These are phyloP conservation scores for Ictalurus punctatus DNA, from an alignment of 2,113 vertebrate genomes.

Conservation along the genomic window DNA sequence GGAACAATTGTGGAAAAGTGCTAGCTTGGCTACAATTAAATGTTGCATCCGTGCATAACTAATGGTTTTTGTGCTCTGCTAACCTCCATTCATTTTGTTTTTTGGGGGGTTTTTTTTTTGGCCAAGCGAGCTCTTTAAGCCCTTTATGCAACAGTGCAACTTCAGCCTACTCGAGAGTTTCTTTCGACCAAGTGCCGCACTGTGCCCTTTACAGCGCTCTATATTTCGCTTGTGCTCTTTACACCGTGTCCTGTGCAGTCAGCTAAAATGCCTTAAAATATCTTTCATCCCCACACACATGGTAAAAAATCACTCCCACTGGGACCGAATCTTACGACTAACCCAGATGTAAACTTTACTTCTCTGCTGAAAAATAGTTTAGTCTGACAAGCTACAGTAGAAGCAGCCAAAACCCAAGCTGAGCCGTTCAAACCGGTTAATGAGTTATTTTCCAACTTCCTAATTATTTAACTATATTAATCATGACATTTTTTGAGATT, in stretches of 20 bases:
- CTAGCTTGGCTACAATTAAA: not conserved
- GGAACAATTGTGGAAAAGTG: not conserved
- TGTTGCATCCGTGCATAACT: not conserved
- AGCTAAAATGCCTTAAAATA: slow-evolving; percentile 23
- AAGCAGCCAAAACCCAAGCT: not conserved
- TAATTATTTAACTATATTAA: not conserved
- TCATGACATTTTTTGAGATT: not conserved
- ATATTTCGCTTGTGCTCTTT: slow-evolving; percentile 2
- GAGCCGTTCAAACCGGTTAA: not conserved
- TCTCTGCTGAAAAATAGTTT: not conserved
- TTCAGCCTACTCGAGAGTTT: not conserved
- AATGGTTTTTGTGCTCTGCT: not conserved
- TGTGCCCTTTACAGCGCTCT: not conserved
- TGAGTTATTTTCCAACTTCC: not conserved
- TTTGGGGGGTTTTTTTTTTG: not conserved
- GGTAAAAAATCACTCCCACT: not conserved
- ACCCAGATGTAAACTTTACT: slow-evolving; percentile 7
- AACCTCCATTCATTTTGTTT: not conserved
- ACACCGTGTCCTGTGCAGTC: slow-evolving; percentile 15
- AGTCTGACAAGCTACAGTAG: not conserved
- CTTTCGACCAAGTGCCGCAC: not conserved
- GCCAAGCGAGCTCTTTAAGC: not conserved
- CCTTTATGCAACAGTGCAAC: not conserved
- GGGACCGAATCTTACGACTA: slow-evolving; percentile 9
- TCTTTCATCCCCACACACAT: not conserved